Evolutionary conservation across 1,140 invertebrate genomes (phyloP), one percentile per base, ranked within the genome.

Genomic region (Cepaea nemoralis): DNA sequence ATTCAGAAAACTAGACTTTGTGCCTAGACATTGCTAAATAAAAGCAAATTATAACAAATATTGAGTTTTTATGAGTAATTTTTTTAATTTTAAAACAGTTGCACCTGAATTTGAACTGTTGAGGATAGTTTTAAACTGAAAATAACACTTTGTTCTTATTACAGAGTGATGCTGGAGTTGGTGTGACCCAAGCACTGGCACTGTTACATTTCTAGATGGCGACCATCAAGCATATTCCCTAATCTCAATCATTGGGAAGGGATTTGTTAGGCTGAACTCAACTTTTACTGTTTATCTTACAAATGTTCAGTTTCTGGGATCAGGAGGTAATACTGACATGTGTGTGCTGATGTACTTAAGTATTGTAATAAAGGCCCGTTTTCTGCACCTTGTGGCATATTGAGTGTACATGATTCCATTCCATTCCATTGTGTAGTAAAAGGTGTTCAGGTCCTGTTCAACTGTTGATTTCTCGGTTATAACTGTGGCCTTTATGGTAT

Each of bases 241-340:
- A 0, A 79, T 90, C 14, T 37, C 78, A 19, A 86, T 90, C n/a
- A 80, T 77, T 35, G 88, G 86, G 3, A 85, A 83, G 40, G 87
- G 88, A 12, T 91, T 90, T 81, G 80, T 91, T 24, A 80, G 84
- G 19, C 39, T 89, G 1, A 87, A 79, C 10, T 86, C 89, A 24
- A 89, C 86, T 14, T 91, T 91, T 82, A 87, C 89, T 19, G 82
- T 88, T 5, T 84, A 83, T 10, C 78, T 91, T 8, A 83, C 81
- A 14, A 78, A 87, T 37, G 89, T 89, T 0, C 79, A 83, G 33
- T 91, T 81, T 75, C 67, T 88, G 6, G 89, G 87, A 55, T 39
- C 59, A 37, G 89, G 86, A 86, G 77, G 84, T 85, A 33, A 77
- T 8, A 55, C 2, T 55, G 19, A 24, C 50, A 55, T 55, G 50